A percentile compares a stretch with the other conserved stretches of the same genome.
Conservation (phyloP, 2,888 invertebrate genomes). For the Lycophotia porphyrea region DNA sequence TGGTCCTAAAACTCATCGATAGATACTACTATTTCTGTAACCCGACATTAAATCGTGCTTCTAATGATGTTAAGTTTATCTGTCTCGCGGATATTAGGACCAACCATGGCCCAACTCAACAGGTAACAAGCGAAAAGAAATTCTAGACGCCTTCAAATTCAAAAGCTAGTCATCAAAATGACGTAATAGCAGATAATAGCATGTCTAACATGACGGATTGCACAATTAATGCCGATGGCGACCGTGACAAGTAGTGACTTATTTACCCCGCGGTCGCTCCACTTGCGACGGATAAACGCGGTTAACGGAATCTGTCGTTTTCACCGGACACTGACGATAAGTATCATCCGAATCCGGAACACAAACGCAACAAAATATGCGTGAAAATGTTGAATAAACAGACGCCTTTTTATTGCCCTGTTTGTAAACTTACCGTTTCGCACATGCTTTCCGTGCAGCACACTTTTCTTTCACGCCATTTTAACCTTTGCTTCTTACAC, state of each 20-base stretch:
- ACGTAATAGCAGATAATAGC: constrained; percentile 52
- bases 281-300: constrained; percentile 64
- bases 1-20: not conserved
- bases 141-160: constrained; percentile 8
- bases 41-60: not conserved
- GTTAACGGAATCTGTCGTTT: constrained; percentile 78
- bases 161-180: constrained; percentile 42
- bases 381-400: constrained; percentile 69
- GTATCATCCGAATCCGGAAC: constrained; percentile 70
- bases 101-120: not conserved
- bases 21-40: not conserved
- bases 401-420: constrained; percentile 61
- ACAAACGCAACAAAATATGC: constrained; percentile 67
- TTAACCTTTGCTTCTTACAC: constrained; percentile 23
- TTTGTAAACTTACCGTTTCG: constrained; percentile 59
- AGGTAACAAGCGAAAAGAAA: not conserved
- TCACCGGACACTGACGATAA: constrained; percentile 69
- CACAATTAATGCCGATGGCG: constrained; percentile 49
- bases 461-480: constrained; percentile 43
- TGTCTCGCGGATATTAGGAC: not conserved
- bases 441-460: constrained; percentile 49
- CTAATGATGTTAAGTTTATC: not conserved
- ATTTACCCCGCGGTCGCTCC: constrained; percentile 64
- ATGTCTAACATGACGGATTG: constrained; percentile 48
- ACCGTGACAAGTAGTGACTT: constrained; percentile 60